phyloP scores from a whole-genome alignment of 2,797 vertebrate species.

The Argya squamiceps region DNA sequence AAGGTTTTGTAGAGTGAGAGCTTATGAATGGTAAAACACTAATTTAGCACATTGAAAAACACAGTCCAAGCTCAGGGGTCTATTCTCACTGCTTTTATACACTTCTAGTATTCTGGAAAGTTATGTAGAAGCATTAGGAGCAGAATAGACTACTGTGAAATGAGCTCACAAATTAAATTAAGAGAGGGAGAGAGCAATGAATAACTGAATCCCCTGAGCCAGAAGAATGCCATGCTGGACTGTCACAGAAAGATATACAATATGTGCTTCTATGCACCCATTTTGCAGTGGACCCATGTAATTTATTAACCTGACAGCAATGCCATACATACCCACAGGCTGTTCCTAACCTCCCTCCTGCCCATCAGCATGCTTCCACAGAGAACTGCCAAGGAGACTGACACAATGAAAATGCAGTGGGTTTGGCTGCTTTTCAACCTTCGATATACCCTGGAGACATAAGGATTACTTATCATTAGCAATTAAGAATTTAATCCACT shows the following conservation, averaged over 20 bases:
- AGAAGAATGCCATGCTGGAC: not conserved
- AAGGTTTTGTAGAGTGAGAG: not conserved
- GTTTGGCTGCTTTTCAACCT: constrained; percentile 47
- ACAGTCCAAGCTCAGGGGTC: constrained; percentile 1
- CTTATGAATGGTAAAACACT: not conserved
- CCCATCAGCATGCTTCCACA: constrained; percentile 11
- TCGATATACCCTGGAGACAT: not conserved
- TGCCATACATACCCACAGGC: not conserved
- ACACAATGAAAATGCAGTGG: constrained; percentile 25
- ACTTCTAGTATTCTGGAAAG: not conserved
- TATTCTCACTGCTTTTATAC: not conserved
- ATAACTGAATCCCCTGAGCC: not conserved
- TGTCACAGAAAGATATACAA: not conserved
- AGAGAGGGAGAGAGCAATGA: not conserved
- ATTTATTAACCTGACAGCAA: constrained; percentile 41
- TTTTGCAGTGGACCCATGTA: not conserved
- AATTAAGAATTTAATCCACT: constrained; percentile 51
- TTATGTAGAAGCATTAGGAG: not conserved
- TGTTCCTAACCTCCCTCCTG: not conserved
- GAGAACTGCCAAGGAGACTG: constrained; percentile 4
- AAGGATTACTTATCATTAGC: constrained; percentile 54
- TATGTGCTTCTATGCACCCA: not conserved
- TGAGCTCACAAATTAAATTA: constrained; percentile 18
- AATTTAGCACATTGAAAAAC: constrained; percentile 32
- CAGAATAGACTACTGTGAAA: not conserved